Evolutionary conservation across 2,888 invertebrate species (phyloP).

Genomic region (Biston stratarius): DNA sequence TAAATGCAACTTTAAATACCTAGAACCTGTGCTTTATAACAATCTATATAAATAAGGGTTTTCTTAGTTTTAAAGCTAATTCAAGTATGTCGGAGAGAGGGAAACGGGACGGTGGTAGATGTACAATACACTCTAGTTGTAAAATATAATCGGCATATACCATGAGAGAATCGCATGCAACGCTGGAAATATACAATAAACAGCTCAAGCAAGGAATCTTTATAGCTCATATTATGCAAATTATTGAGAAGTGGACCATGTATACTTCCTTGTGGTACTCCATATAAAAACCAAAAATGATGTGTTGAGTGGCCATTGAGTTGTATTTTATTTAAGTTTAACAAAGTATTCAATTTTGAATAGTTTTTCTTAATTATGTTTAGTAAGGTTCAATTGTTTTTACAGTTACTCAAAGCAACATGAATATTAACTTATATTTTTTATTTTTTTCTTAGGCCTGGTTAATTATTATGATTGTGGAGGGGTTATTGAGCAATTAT

Average conservation of each 20-base stretch:
- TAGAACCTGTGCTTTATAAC: conserved; percentile 86
- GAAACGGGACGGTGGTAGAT: conserved; percentile 85
- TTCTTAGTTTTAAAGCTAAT: conserved; percentile 80
- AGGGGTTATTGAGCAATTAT: conserved; percentile 42
- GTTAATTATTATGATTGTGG: conserved; percentile 19
- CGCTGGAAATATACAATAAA: conserved; percentile 44
- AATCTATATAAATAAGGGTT: conserved; percentile 84
- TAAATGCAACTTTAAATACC: conserved; percentile 83
- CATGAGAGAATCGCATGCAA: conserved; percentile 62
- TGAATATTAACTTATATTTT: background rate
- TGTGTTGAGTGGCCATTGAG: too few relatives aligned
- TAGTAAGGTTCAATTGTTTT: conserved; percentile 17
- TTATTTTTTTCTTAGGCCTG: conserved; percentile 26
- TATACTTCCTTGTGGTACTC: conserved; percentile 54
- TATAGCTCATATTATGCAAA: conserved; percentile 28
- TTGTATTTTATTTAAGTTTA: background rate
- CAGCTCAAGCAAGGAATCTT: conserved; percentile 38
- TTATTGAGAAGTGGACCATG: conserved; percentile 46
- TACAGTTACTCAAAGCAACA: conserved; percentile 7
- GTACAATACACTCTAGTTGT: conserved; percentile 73
- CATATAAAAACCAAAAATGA: conserved; percentile 11
- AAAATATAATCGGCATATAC: conserved; percentile 72
- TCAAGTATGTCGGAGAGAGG: conserved; percentile 80
- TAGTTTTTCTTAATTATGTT: background rate
- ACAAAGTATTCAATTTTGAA: background rate